Percentiles rank a stretch among this genome's conserved stretches.
Evolutionary conservation across 2,888 invertebrate genomes (phyloP).

Genomic region (Cataglyphis cursor): DNA sequence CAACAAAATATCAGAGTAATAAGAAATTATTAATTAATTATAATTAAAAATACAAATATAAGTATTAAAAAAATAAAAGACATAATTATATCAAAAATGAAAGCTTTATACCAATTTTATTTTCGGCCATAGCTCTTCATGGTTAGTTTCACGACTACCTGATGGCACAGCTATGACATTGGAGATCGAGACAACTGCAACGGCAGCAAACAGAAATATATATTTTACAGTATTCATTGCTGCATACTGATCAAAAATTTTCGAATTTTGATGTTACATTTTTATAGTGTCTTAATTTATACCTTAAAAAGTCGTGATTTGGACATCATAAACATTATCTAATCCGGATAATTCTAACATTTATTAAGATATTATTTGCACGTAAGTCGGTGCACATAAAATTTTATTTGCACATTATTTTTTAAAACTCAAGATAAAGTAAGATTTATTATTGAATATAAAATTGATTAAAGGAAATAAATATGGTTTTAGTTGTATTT

Average conservation of each 20-base stretch:
- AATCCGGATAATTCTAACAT: not conserved
- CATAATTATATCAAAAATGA: not conserved
- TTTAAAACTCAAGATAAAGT: not conserved
- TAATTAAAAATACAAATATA: not conserved
- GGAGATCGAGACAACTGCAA: not conserved
- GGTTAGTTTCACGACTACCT: not conserved
- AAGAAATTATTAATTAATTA: too few relatives aligned
- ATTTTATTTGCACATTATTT: not conserved
- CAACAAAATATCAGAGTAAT: too few relatives aligned
- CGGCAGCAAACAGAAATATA: not conserved
- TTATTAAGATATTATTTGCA: constrained; percentile 1
- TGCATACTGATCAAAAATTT: not conserved
- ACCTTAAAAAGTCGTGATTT: not conserved
- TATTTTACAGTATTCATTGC: not conserved
- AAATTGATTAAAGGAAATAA: not conserved
- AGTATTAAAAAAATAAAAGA: not conserved
- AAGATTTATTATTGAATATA: not conserved
- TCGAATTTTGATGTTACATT: not conserved
- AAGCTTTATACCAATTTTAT: not conserved
- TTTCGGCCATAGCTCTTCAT: not conserved
- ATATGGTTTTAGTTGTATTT: not conserved
- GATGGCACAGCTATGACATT: not conserved
- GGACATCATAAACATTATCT: not conserved
- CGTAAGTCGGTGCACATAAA: not conserved
- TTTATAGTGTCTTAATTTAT: not conserved